Evolutionary conservation across 2,888 invertebrate species (phyloP).

Genomic region (Plebejus argus): DNA sequence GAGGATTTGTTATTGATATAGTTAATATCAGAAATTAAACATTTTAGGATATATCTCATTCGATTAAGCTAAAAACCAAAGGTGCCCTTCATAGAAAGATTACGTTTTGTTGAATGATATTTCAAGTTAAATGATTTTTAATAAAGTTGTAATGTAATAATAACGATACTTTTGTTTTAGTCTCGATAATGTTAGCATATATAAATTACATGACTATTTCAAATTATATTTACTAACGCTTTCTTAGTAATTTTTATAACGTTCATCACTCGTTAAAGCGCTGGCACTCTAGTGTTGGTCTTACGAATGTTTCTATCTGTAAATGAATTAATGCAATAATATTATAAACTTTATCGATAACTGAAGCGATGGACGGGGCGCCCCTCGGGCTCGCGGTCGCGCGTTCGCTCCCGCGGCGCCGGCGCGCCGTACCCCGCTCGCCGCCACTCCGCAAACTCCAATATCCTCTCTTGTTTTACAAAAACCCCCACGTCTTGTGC

Average conservation of each 20-base stretch:
- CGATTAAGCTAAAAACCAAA: conserved; percentile 91
- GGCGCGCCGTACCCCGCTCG: conserved; percentile 51
- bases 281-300: conserved; percentile 80
- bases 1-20: conserved; percentile 75
- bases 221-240: conserved; percentile 80
- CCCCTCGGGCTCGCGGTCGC: conserved; percentile 54
- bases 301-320: conserved; percentile 68
- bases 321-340: conserved; percentile 66
- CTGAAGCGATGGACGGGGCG: conserved; percentile 51
- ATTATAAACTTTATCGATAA: conserved; percentile 41
- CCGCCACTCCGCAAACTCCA: conserved; percentile 35
- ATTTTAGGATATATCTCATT: conserved; percentile 80
- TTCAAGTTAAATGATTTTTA: conserved; percentile 79
- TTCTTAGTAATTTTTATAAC: conserved; percentile 78
- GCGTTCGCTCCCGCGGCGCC: conserved; percentile 19
- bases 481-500: conserved; percentile 72
- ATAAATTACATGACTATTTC: conserved; percentile 78
- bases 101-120: conserved; percentile 80
- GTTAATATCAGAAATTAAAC: conserved; percentile 77
- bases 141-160: conserved; percentile 76
- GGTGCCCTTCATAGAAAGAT: conserved; percentile 88
- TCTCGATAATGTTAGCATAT: conserved; percentile 76
- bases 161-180: conserved; percentile 77
- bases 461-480: conserved; percentile 45
- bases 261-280: conserved; percentile 79